These are phyloP conservation scores for Myodes glareolus DNA, from an alignment of 2,113 vertebrate genomes.

Conservation along the genomic window DNA sequence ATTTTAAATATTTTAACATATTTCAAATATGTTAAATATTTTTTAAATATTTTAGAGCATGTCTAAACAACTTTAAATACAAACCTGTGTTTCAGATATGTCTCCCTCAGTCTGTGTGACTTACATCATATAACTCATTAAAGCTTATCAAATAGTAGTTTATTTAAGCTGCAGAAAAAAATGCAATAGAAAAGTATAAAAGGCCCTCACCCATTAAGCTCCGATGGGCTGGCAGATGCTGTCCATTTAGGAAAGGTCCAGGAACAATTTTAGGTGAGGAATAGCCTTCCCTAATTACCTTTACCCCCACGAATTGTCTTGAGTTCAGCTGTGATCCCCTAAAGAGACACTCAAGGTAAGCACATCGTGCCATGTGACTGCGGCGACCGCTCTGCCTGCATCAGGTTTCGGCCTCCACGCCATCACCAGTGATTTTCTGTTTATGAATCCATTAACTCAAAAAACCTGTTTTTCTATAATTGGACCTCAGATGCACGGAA, in stretches of 20 bases:
- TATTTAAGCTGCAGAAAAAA: neutral
- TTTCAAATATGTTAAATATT: neutral
- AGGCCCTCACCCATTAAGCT: neutral
- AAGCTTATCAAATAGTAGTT: conserved; percentile 1
- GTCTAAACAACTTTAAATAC: neutral
- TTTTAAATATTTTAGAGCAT: neutral
- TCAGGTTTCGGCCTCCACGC: neutral
- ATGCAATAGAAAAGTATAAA: neutral
- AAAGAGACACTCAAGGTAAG: neutral
- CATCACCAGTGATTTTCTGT: conserved; percentile 34
- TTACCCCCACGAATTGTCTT: neutral
- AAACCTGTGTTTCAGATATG: neutral
- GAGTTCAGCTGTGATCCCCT: neutral
- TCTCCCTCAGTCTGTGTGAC: neutral
- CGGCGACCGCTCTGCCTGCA: neutral
- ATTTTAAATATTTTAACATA: neutral
- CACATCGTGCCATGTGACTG: neutral
- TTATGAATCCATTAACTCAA: conserved; percentile 47
- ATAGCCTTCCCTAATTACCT: neutral
- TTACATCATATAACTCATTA: conserved; percentile 23
- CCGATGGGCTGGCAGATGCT: neutral
- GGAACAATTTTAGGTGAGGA: conserved; percentile 8
- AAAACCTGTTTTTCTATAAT: conserved; percentile 61
- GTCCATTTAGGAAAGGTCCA: neutral
- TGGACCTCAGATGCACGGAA: conserved; percentile 39